phyloP scores from a whole-genome alignment of 2,113 vertebrate species.

The Microcebus griseorufus region DNA sequence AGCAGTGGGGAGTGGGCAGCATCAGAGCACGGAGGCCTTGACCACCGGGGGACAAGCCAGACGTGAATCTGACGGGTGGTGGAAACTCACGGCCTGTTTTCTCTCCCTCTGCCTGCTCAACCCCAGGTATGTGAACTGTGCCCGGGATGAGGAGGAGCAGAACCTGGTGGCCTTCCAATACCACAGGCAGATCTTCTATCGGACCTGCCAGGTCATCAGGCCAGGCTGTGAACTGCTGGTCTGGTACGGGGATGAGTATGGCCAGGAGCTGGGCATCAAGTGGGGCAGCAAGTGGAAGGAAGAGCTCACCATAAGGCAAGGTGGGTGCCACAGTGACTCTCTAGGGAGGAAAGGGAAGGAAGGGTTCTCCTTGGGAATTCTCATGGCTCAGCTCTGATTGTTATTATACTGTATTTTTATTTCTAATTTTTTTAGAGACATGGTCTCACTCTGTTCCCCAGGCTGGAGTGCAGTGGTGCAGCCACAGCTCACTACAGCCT shows the following conservation, averaged over 20 bases:
- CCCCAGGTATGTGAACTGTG: slow-evolving; percentile 79
- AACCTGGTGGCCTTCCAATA: slow-evolving; percentile 81
- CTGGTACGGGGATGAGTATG: slow-evolving; percentile 80
- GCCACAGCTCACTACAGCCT: too few relatives aligned
- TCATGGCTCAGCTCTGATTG: background rate
- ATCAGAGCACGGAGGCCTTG: accelerated
- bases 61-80: background rate
- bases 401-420: too few relatives aligned
- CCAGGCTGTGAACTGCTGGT: slow-evolving; percentile 78
- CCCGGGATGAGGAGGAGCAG: slow-evolving; percentile 78
- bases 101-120: background rate
- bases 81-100: background rate
- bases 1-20: background rate
- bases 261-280: slow-evolving; percentile 76
- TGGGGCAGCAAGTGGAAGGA: slow-evolving; percentile 66
- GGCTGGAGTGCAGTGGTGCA: too few relatives aligned
- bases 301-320: background rate
- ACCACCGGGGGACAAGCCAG: background rate
- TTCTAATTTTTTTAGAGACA: too few relatives aligned
- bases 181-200: slow-evolving; percentile 76
- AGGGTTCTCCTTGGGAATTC: background rate
- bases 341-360: background rate
- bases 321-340: background rate
- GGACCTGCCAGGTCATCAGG: slow-evolving; percentile 62
- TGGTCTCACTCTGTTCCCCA: too few relatives aligned